A percentile compares a stretch with the other conserved stretches of the same genome.
These are phyloP conservation scores for Luffia ferchaultella DNA, from an alignment of 2,888 invertebrate species.

Conservation along the genomic window DNA sequence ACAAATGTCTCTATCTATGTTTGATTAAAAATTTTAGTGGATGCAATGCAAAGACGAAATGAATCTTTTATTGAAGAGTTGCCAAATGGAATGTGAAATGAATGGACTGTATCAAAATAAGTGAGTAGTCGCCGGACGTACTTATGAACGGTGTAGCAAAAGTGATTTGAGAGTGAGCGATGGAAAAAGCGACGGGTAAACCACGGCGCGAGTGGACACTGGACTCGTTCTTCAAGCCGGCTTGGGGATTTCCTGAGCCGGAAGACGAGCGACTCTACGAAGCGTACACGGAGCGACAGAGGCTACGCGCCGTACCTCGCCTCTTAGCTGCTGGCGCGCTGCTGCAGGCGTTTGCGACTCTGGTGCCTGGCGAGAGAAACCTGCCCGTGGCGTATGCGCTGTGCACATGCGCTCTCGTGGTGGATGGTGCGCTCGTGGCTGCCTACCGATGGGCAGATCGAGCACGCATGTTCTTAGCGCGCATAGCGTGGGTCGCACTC, in stretches of 20 bases:
- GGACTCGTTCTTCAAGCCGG: constrained; percentile 34
- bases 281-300: constrained; percentile 45
- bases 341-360: constrained; percentile 37
- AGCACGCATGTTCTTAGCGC: constrained; percentile 65
- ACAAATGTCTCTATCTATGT: too few relatives aligned
- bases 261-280: constrained; percentile 47
- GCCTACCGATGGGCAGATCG: constrained; percentile 28
- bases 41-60: too few relatives aligned
- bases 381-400: constrained; percentile 34
- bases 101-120: too few relatives aligned
- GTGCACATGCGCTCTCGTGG: constrained; percentile 26
- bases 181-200: constrained; percentile 27
- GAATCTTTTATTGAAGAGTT: too few relatives aligned
- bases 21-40: too few relatives aligned
- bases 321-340: constrained; percentile 38
- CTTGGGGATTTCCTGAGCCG: constrained; percentile 43
- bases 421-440: constrained; percentile 30
- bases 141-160: too few relatives aligned
- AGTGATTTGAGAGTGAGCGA: constrained; percentile 40
- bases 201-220: constrained; percentile 16
- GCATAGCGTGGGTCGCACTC: constrained; percentile 71
- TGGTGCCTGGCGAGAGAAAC: constrained; percentile 49
- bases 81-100: too few relatives aligned
- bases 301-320: constrained; percentile 44
- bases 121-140: too few relatives aligned